These are phyloP conservation scores for Gavia stellata DNA, from an alignment of 2,113 vertebrate genomes.

Conservation along the genomic window DNA sequence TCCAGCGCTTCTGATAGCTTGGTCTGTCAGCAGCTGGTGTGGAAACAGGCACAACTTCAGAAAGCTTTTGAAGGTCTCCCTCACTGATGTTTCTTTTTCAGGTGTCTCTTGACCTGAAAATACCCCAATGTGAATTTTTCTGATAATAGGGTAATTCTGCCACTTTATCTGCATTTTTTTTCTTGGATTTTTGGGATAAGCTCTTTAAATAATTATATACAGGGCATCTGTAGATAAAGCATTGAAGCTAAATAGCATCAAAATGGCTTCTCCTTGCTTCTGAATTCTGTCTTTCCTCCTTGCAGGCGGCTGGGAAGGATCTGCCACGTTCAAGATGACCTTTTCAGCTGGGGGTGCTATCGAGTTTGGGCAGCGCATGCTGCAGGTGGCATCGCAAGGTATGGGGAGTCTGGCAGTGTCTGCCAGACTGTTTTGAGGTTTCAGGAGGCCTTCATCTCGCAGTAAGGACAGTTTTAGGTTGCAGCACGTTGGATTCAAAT, in stretches of 20 bases:
- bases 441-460: neutral
- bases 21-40: neutral
- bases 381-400: conserved; percentile 95
- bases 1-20: neutral
- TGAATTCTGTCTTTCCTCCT: neutral
- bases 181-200: neutral
- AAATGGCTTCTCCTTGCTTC: neutral
- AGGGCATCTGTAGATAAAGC: neutral
- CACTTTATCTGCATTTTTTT: neutral
- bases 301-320: conserved; percentile 95
- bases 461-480: neutral
- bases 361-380: conserved; percentile 94
- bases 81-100: neutral
- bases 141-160: neutral
- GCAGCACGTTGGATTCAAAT: neutral
- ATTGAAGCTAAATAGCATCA: neutral
- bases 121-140: neutral
- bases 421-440: neutral
- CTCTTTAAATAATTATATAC: neutral
- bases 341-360: conserved; percentile 92
- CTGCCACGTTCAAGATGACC: conserved; percentile 82
- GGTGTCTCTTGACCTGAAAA: neutral
- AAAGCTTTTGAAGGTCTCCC: neutral
- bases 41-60: neutral
- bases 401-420: neutral